Evolutionary conservation across 2,888 invertebrate species (phyloP).

Genomic region (Deilephila porcellus): DNA sequence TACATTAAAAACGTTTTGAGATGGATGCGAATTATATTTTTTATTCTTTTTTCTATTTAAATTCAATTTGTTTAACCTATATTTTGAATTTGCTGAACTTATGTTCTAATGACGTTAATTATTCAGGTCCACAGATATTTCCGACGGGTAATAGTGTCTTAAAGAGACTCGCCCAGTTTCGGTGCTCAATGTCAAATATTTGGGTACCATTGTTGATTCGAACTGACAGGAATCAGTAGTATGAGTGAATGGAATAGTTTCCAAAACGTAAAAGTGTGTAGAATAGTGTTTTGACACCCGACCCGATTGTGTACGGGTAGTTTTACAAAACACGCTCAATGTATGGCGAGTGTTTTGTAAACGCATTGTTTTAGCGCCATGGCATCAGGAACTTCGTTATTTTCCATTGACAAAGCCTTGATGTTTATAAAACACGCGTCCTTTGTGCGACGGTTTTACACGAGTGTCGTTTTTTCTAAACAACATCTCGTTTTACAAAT

Average conservation of each 20-base stretch:
- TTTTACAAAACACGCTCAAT: conserved; percentile 36
- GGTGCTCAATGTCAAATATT: no score
- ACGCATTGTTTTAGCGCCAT: conserved; percentile 50
- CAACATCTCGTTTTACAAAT: background rate
- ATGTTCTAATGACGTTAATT: no score
- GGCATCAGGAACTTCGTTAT: conserved; percentile 22
- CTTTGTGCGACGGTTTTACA: background rate
- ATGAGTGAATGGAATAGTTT: background rate
- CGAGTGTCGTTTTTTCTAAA: background rate
- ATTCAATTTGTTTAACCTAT: no score
- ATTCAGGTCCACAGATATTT: no score
- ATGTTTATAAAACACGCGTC: background rate
- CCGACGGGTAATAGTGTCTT: no score
- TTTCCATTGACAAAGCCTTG: background rate
- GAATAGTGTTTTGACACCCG: background rate
- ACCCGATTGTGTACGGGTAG: background rate
- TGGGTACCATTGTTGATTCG: no score
- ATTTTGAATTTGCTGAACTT: no score
- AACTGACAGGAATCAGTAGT: no score
- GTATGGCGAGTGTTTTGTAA: conserved; percentile 48
- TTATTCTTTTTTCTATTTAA: no score
- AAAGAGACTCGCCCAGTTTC: no score
- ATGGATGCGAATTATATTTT: no score
- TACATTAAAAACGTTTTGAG: no score
- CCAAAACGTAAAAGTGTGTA: background rate